Percentiles rank a stretch among this genome's conserved stretches.
phyloP scores from a whole-genome alignment of 2,797 vertebrate species.

The Gephyroberyx darwinii region DNA sequence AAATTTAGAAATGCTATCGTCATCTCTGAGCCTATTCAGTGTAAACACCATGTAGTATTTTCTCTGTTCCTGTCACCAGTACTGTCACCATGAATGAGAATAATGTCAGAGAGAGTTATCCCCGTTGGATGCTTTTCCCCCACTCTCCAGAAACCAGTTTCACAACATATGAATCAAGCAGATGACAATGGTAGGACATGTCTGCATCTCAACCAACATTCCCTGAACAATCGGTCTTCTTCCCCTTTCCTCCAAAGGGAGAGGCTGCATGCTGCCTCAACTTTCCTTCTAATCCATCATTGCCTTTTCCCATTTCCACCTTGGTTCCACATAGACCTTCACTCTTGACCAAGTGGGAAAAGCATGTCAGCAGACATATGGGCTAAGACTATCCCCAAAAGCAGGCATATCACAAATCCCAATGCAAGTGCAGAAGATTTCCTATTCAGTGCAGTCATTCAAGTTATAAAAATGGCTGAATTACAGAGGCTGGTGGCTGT shows the following conservation, averaged over 20 bases:
- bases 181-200: constrained; percentile 58
- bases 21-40: constrained; percentile 34
- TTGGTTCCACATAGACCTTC: constrained; percentile 53
- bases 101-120: constrained; percentile 47
- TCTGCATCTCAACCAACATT: constrained; percentile 43
- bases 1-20: not conserved
- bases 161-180: constrained; percentile 61
- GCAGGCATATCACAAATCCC: not conserved
- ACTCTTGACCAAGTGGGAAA: constrained; percentile 56
- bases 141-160: constrained; percentile 38
- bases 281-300: constrained; percentile 72
- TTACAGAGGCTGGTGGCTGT: constrained; percentile 24
- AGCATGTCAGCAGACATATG: constrained; percentile 16
- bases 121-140: constrained; percentile 21
- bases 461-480: not conserved
- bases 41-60: constrained; percentile 35
- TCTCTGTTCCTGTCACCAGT: constrained; percentile 32
- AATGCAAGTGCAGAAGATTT: constrained; percentile 1
- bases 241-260: constrained; percentile 33
- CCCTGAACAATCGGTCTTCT: constrained; percentile 53
- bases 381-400: not conserved
- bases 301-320: constrained; percentile 69
- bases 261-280: constrained; percentile 57
- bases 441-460: not conserved
- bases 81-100: constrained; percentile 32